These are phyloP conservation scores for Staurois parvus DNA, from an alignment of 2,797 vertebrate genomes.

Conservation along the genomic window DNA sequence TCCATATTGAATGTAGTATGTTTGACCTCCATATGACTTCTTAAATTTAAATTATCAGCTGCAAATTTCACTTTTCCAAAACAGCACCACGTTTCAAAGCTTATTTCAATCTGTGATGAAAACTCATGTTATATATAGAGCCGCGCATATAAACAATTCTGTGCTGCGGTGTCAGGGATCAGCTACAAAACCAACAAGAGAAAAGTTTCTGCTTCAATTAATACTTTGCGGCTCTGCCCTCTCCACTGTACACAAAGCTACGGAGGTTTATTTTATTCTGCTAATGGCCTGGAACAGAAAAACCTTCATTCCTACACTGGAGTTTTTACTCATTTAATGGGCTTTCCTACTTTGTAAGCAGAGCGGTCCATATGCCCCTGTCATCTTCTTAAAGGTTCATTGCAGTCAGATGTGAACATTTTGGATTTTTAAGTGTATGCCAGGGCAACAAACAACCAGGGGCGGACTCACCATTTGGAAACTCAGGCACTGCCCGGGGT, in stretches of 20 bases:
- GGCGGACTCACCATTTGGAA: too few relatives aligned
- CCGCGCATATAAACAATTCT: not conserved
- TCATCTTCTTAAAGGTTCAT: not conserved
- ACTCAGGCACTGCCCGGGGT: too few relatives aligned
- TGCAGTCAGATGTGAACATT: not conserved
- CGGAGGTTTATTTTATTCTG: not conserved
- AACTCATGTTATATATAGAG: not conserved
- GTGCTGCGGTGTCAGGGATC: not conserved
- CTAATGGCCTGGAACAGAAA: slow-evolving; percentile 14
- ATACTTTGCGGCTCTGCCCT: not conserved
- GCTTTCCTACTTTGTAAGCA: slow-evolving; percentile 35
- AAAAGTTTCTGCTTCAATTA: not conserved
- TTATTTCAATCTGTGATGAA: not conserved
- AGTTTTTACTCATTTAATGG: slow-evolving; percentile 13
- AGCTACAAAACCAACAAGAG: not conserved
- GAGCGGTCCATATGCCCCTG: not conserved
- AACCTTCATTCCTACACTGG: slow-evolving; percentile 14
- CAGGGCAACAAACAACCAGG: too few relatives aligned
- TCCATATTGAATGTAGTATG: not conserved
- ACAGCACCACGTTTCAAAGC: not conserved
- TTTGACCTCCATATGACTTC: not conserved
- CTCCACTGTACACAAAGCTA: not conserved
- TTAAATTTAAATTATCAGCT: not conserved
- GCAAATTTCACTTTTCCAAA: not conserved
- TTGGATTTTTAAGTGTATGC: too few relatives aligned